Evolutionary conservation across 1,140 invertebrate genomes (phyloP), one percentile per base, ranked within the genome.

Genomic region (Aphelinus certus): DNA sequence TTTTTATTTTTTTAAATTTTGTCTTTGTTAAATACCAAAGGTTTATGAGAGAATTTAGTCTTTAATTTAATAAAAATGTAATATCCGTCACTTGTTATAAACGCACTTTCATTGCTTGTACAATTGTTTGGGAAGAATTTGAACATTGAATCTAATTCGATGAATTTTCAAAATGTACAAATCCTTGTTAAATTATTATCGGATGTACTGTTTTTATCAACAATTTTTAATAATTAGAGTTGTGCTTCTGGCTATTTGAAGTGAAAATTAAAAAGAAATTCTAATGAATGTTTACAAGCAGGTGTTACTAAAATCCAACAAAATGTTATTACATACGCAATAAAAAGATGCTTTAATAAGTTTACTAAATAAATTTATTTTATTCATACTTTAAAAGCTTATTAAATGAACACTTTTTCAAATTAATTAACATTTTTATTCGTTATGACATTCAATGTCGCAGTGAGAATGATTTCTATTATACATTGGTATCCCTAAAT

Each of bases 141-240:
- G n/a, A 68, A 67, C 62, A 64, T 66, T 66, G 64, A 67, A 57
- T 66, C 4, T 73, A 68, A 74, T 56, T 74, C 57, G 3, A 72
- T 64, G 66, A 64, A 42, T 70, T 62, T 74, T 53, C 45, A 70
- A 75, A 68, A 73, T 74, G 65, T 74, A 74, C 72, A 74, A 69
- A 74, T 58, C 7, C n/a, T 63, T 68, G 5, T 48, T 62, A 74
- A 51, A 68, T 74, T 62, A 57, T 73, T 74, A 74, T 56, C 45
- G 49, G 60, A 51, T 74, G 9, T 65, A 56, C 46, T 61, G 43
- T 67, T 10, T 74, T 67, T 63, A 51, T 26, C 56, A 70, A 69
- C 61, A 26, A 69, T 3, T 75, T 64, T 69, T 62, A 70, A 69
- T 26, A 56, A 61, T 70, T 42, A 55, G 47, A 75, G 47, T 75